Base-by-base conservation (phyloP, 2,888 invertebrate species). In the Platycheirus rosarum region DNA sequence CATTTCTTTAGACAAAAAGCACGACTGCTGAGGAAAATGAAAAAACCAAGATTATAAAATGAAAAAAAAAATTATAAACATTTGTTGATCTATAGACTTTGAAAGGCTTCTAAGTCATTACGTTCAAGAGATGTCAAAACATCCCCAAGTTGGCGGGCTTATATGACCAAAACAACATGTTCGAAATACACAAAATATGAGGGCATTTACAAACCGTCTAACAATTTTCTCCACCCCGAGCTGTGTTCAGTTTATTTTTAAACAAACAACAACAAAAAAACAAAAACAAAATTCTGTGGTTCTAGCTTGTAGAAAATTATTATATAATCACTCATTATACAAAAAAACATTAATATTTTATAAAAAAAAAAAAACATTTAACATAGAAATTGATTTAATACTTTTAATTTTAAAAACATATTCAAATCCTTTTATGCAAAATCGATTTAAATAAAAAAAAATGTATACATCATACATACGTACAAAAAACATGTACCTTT, bases 201-300 rank as follows among this genome's bases (percentile, higher is more conserved):
- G 29, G 57, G 68, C 51, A 14, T 55, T 57, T 75, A 51, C 18
- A 79, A 71, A 51, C 66, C 71, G 66, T 57, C 68, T 70, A 77
- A 71, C 68, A 77, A 77, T 82, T 76, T 77, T 82, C 42, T 85
- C 85, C 86, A 85, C 85, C 85, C 85, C 87, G 89, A 87, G 89
- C 89, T 90, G 90, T 90, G 90, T 90, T 90, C 90, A 90, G 86
- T 87, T 87, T 88, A 82, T 85, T 85, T 75, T 74, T 75, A 74
- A 77, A 80, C 71, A 60, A 82, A 80, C 62, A 69, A 44, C 71
- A 84, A 77, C 4, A 35, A 35, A 40, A 71, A 76, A 71, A 51
- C 68, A 76, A 63, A 71, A 37, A 77, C 60, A 68, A 84, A 82
- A 84, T 86, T 85, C 85, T 86, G 86, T 87, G 86, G 86, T 87